phyloP scores from a whole-genome alignment of 2,888 invertebrate genomes.

The Xanthia icteritia region DNA sequence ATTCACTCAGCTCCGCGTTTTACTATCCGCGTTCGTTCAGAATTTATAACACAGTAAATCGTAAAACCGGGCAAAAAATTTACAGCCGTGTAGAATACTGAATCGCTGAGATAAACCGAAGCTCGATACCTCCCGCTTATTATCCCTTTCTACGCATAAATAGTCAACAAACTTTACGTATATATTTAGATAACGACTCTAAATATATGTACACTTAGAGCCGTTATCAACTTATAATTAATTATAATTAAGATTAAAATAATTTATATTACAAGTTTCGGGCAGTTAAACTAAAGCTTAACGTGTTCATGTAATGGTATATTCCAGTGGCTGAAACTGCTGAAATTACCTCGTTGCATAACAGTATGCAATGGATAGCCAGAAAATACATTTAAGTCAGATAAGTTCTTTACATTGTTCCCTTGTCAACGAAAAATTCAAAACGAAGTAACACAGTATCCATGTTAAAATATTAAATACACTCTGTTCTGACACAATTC shows the following conservation, averaged over 20 bases:
- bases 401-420: conserved; percentile 26
- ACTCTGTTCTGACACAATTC: neutral
- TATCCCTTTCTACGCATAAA: conserved; percentile 76
- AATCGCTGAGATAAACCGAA: conserved; percentile 79
- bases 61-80: conserved; percentile 84
- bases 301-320: conserved; percentile 20
- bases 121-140: conserved; percentile 76
- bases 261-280: conserved; percentile 21
- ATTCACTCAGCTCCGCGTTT: conserved; percentile 84
- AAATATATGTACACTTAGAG: neutral
- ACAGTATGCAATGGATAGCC: conserved; percentile 24
- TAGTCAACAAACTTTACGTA: conserved; percentile 58
- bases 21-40: conserved; percentile 84
- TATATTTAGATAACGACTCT: conserved; percentile 16
- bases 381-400: conserved; percentile 35
- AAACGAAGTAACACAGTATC: neutral
- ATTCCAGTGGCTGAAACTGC: conserved; percentile 20
- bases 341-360: conserved; percentile 29
- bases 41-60: conserved; percentile 87
- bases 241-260: conserved; percentile 34
- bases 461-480: conserved; percentile 6
- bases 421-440: conserved; percentile 40
- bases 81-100: conserved; percentile 79
- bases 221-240: no score
- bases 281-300: conserved; percentile 8